These are phyloP conservation scores for Ptychadena robeensis DNA, from an alignment of 2,797 vertebrate species.

Conservation along the genomic window DNA sequence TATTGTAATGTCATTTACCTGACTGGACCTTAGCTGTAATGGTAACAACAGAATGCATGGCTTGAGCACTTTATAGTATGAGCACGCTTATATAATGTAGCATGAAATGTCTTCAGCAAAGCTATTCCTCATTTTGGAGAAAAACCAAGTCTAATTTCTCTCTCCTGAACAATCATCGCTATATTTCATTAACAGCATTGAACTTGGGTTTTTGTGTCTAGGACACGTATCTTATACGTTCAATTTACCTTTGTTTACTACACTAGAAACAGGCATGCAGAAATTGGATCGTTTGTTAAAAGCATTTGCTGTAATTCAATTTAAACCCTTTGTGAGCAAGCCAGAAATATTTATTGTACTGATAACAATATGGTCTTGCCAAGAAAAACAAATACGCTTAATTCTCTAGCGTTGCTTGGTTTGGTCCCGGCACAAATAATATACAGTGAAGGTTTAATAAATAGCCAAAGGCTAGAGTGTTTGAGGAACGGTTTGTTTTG, in stretches of 20 bases:
- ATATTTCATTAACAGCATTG: slow-evolving; percentile 25
- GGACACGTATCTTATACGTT: slow-evolving; percentile 24
- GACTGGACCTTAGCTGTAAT: background rate
- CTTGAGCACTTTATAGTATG: background rate
- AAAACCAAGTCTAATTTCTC: slow-evolving; percentile 39
- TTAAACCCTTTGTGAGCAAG: slow-evolving; percentile 57
- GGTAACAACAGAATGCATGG: background rate
- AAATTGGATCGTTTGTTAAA: slow-evolving; percentile 56
- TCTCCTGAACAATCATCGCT: slow-evolving; percentile 8
- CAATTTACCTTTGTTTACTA: slow-evolving; percentile 45
- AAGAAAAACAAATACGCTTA: slow-evolving; percentile 63
- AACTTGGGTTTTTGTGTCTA: background rate
- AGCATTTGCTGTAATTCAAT: slow-evolving; percentile 59
- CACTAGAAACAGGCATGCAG: slow-evolving; percentile 25
- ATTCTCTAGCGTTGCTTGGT: slow-evolving; percentile 35
- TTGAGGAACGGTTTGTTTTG: slow-evolving; percentile 35
- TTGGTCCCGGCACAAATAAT: slow-evolving; percentile 35
- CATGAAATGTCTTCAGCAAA: slow-evolving; percentile 25
- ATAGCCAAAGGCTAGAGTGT: slow-evolving; percentile 23
- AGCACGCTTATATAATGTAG: slow-evolving; percentile 6
- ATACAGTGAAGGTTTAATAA: slow-evolving; percentile 15
- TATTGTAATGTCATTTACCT: background rate
- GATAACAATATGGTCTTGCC: slow-evolving; percentile 57
- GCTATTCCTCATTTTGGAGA: background rate
- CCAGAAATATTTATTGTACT: slow-evolving; percentile 58